Evolutionary conservation across 2,797 vertebrate genomes (phyloP).

Genomic region (Phylloscopus collybita): DNA sequence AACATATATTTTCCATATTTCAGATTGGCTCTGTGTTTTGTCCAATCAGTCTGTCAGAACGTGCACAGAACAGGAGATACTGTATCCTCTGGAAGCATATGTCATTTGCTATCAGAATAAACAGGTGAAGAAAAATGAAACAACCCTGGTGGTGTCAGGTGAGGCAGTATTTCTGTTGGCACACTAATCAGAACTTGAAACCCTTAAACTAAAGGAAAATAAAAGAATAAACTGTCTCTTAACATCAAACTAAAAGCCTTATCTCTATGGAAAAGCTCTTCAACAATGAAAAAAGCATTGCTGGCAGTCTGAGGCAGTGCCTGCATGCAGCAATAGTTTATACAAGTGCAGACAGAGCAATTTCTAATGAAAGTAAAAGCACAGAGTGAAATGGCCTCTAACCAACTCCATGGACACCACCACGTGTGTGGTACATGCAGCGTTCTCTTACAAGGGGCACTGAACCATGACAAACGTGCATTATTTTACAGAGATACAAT

Average conservation of each 20-base stretch:
- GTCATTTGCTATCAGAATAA: not conserved
- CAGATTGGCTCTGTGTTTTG: not conserved
- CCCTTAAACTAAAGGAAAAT: not conserved
- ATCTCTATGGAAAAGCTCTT: not conserved
- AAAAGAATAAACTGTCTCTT: not conserved
- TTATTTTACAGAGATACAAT: constrained; percentile 5
- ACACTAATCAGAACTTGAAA: not conserved
- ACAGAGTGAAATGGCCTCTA: not conserved
- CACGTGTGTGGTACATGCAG: not conserved
- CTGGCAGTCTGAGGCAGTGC: not conserved
- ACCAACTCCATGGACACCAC: not conserved
- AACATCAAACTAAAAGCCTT: not conserved
- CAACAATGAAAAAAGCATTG: not conserved
- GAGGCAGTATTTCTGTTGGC: not conserved
- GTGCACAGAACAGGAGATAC: not conserved
- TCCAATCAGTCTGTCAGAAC: not conserved
- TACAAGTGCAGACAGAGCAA: not conserved
- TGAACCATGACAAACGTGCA: not conserved
- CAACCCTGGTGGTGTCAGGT: not conserved
- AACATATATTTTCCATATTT: not conserved
- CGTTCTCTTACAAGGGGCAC: not conserved
- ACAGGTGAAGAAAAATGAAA: not conserved
- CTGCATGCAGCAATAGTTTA: not conserved
- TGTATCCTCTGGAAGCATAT: not conserved
- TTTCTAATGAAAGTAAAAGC: not conserved